Evolutionary conservation across 2,113 vertebrate species (phyloP).

Genomic region (Xiphophorus hellerii): DNA sequence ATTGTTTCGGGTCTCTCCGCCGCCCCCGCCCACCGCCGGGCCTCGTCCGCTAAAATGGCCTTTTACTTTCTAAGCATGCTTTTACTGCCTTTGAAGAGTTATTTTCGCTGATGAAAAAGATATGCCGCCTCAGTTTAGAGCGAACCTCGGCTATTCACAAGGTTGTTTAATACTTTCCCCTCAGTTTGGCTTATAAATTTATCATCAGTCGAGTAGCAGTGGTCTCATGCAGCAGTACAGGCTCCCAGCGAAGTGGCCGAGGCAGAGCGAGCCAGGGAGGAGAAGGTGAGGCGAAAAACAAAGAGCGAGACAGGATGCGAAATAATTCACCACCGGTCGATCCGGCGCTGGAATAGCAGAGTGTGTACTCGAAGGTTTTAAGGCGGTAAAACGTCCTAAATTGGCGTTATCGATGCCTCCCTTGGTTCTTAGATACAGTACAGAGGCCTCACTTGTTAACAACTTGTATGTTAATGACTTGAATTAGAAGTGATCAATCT

Average conservation of each 20-base stretch:
- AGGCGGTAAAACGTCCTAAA: constrained; percentile 73
- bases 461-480: constrained; percentile 82
- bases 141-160: constrained; percentile 72
- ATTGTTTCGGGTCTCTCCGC: constrained; percentile 64
- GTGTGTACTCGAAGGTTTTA: constrained; percentile 61
- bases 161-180: constrained; percentile 78
- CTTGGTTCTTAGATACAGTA: constrained; percentile 77
- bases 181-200: constrained; percentile 82
- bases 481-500: constrained; percentile 81
- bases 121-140: constrained; percentile 71
- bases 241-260: constrained; percentile 70
- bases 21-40: constrained; percentile 44
- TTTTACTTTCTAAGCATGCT: constrained; percentile 82
- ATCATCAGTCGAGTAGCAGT: constrained; percentile 76
- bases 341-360: constrained; percentile 49
- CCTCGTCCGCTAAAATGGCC: constrained; percentile 76
- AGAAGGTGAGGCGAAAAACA: background rate
- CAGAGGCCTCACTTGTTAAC: constrained; percentile 81
- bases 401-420: constrained; percentile 70
- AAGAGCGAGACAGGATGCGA: constrained; percentile 24
- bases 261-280: constrained; percentile 35
- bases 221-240: constrained; percentile 69
- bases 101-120: constrained; percentile 86
- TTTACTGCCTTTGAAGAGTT: constrained; percentile 81
- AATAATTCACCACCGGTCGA: constrained; percentile 44